Evolutionary conservation across 2,888 invertebrate species (phyloP).

Genomic region (Tenthredo amoena): DNA sequence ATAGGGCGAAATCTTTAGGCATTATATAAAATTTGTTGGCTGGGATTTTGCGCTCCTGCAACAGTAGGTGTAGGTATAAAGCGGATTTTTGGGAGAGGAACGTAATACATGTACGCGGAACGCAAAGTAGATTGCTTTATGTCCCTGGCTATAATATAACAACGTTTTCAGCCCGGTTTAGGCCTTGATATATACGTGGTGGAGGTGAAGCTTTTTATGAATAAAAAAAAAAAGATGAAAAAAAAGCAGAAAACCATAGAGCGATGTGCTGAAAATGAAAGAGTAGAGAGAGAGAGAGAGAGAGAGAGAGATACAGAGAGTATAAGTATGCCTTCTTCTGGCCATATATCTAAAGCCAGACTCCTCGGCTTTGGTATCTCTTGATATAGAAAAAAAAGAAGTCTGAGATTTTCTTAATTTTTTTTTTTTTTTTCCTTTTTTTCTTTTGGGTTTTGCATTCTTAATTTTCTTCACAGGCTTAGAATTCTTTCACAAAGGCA

Average conservation of each 20-base stretch:
- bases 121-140: conserved; percentile 44
- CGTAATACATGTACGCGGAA: conserved; percentile 23
- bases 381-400: not conserved
- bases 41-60: conserved; percentile 2
- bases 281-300: not conserved
- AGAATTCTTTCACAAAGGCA: not conserved
- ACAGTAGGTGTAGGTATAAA: not conserved
- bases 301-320: not conserved
- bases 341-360: conserved; percentile 7
- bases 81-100: conserved; percentile 18
- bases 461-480: conserved; percentile 11
- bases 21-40: conserved; percentile 40
- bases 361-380: conserved; percentile 11
- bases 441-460: not conserved
- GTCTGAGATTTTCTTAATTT: not conserved
- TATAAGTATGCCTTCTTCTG: not conserved
- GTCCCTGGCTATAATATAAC: conserved; percentile 37
- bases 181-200: conserved; percentile 9
- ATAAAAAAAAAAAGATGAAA: not conserved
- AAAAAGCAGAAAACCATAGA: not conserved
- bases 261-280: conserved; percentile 24
- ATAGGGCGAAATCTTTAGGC: not conserved
- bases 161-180: conserved; percentile 23
- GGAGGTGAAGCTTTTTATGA: not conserved
- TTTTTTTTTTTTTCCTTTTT: not conserved